Percentiles rank a stretch among this genome's conserved stretches.
Evolutionary conservation across 2,888 invertebrate genomes (phyloP).

Genomic region (Agonopterix subpropinquella): DNA sequence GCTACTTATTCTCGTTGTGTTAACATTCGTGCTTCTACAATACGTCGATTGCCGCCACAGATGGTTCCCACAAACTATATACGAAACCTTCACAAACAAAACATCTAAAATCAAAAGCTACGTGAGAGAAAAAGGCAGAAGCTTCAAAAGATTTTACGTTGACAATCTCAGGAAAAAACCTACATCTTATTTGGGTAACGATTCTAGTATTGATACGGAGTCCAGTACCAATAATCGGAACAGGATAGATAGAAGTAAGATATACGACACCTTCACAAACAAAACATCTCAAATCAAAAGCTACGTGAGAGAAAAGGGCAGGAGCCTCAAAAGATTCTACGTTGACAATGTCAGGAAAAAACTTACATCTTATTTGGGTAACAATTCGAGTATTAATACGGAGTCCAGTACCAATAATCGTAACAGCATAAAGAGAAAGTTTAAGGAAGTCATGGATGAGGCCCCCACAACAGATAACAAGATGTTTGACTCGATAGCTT

Average conservation of each 20-base stretch:
- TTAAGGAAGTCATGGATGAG: constrained; percentile 33
- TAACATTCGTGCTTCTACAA: constrained; percentile 35
- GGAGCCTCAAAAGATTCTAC: constrained; percentile 43
- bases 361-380: constrained; percentile 39
- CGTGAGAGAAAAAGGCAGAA: too few relatives aligned
- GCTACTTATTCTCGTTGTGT: constrained; percentile 28
- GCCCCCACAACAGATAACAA: constrained; percentile 29
- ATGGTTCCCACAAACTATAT: constrained; percentile 45
- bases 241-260: constrained; percentile 37
- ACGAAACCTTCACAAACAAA: constrained; percentile 42
- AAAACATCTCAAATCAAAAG: constrained; percentile 44
- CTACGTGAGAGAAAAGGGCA: constrained; percentile 49
- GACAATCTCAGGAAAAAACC: constrained; percentile 49
- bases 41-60: constrained; percentile 32
- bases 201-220: constrained; percentile 8
- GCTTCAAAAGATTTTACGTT: constrained; percentile 43
- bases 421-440: constrained; percentile 35
- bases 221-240: constrained; percentile 15
- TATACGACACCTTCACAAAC: constrained; percentile 46
- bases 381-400: constrained; percentile 9
- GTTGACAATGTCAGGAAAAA: constrained; percentile 46
- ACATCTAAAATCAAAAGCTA: constrained; percentile 46
- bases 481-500: constrained; percentile 47
- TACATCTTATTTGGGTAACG: constrained; percentile 33
- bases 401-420: constrained; percentile 16